Base-by-base conservation (phyloP, 2,888 invertebrate species). In the Osmoderma eremita region DNA sequence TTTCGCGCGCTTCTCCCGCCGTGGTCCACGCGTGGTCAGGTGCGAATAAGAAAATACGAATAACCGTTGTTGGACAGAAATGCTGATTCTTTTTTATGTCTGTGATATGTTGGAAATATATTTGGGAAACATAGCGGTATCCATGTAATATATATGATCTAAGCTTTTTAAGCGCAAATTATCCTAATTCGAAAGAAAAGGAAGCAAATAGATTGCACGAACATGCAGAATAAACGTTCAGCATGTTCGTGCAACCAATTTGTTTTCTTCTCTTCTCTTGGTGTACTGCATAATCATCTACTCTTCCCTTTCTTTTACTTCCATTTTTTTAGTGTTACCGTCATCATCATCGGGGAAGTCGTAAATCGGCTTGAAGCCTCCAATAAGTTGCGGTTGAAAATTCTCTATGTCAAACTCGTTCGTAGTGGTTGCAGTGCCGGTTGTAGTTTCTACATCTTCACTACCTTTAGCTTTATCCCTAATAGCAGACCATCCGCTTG, bases 361-460 rank as follows among this genome's bases (percentile, higher is more conserved):
- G 76, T 91, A 92, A 62, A 90, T 88, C 0, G 90, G 90, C 74
- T 88, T 87, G 73, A 90, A 90, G 0, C 90, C 90, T 2, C 90
- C 88, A 71, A 88, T 88, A 15, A 90, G 78, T 73, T 90, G 88
- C 0, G 90, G 90, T 70, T 88, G 88, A 72, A 90, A 90, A 71
- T 85, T 87, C 71, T 90, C 88, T 3, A 87, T 83, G 74, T 90
- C 88, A 72, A 89, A 90, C 67, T 84, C 82, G 64, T 82, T 84
- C 3, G 84, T 83, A 0, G 83, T 81, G 3, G 80, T 77, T 45
- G 78, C 67, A 3, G 78, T 71, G 51, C 77, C 30, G 10, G 81
- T 80, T 3, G 81, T 81, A 0, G 80, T 77, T 63, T 78, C 79
- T 22, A 74, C 75, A n/a, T 67, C 74, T 30, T 74, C 72, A 39